These are phyloP conservation scores for Monopis laevigella DNA, from an alignment of 2,888 invertebrate genomes.

Conservation along the genomic window DNA sequence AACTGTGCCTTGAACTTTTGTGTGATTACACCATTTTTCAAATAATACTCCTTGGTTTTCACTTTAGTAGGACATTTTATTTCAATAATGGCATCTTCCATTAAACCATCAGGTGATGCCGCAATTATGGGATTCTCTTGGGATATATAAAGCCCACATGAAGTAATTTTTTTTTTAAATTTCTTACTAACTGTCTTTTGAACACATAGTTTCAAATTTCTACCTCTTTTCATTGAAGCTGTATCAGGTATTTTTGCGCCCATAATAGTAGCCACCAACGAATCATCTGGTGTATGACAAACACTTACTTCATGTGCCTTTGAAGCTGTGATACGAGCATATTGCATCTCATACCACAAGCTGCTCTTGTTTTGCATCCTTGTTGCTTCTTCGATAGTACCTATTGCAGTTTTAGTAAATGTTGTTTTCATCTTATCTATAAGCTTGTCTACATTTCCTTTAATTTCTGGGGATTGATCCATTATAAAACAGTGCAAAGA, in stretches of 20 bases:
- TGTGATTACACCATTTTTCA: constrained; percentile 5
- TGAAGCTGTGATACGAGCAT: constrained; percentile 12
- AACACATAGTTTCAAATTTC: constrained; percentile 10
- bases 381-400: constrained; percentile 8
- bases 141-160: constrained; percentile 1
- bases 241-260: constrained; percentile 13
- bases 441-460: constrained; percentile 10
- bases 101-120: constrained; percentile 10
- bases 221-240: constrained; percentile 12
- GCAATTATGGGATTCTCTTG: constrained; percentile 4
- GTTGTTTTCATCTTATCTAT: background rate
- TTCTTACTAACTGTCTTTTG: no score
- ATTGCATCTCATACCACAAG: constrained; percentile 10
- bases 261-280: constrained; percentile 10
- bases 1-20: constrained; percentile 11
- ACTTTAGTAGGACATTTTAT: constrained; percentile 10
- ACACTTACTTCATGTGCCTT: constrained; percentile 11
- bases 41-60: constrained; percentile 7
- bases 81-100: constrained; percentile 6
- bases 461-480: constrained; percentile 5
- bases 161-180: background rate
- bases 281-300: constrained; percentile 12
- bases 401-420: constrained; percentile 8
- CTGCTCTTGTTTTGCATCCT: constrained; percentile 8
- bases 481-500: constrained; percentile 3